Evolutionary conservation across 1,140 invertebrate species (phyloP).

Genomic region (Drosophila punjabiensis): DNA sequence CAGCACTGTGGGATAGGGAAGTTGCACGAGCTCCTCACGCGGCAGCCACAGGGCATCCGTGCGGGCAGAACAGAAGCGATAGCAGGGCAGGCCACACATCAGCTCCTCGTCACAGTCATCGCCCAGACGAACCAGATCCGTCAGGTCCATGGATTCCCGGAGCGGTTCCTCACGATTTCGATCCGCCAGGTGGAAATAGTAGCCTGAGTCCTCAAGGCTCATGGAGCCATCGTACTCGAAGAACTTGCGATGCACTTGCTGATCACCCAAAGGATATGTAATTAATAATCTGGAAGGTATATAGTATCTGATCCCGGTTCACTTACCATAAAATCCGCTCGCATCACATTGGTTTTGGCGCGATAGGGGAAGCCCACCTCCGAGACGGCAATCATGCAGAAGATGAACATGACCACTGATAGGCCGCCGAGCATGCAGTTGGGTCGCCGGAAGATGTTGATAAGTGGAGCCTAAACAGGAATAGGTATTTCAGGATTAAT

Average conservation of each 20-base stretch:
- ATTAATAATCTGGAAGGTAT: background rate
- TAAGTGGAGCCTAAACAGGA: conserved; percentile 52
- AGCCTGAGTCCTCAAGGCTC: conserved; percentile 87
- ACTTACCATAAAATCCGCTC: conserved; percentile 89
- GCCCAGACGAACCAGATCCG: conserved; percentile 87
- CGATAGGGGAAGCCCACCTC: conserved; percentile 92
- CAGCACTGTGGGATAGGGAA: conserved; percentile 47
- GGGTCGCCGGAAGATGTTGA: conserved; percentile 69
- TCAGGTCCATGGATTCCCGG: conserved; percentile 77
- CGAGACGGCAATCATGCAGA: conserved; percentile 87
- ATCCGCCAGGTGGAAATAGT: conserved; percentile 91
- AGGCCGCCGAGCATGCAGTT: conserved; percentile 86
- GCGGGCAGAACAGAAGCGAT: conserved; percentile 69
- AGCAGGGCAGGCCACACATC: conserved; percentile 91
- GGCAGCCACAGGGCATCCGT: conserved; percentile 53
- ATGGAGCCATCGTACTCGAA: conserved; percentile 86
- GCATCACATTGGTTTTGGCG: conserved; percentile 88
- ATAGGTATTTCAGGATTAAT: too few relatives aligned
- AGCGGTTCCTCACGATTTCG: conserved; percentile 88
- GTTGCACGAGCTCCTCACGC: conserved; percentile 32
- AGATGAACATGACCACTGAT: conserved; percentile 82
- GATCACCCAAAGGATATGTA: background rate
- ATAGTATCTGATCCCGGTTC: rapidly evolving
- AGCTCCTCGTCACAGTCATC: conserved; percentile 87
- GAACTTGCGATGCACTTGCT: conserved; percentile 88